Evolutionary conservation across 1,140 invertebrate genomes (phyloP).

Genomic region (Onthophagus taurus): DNA sequence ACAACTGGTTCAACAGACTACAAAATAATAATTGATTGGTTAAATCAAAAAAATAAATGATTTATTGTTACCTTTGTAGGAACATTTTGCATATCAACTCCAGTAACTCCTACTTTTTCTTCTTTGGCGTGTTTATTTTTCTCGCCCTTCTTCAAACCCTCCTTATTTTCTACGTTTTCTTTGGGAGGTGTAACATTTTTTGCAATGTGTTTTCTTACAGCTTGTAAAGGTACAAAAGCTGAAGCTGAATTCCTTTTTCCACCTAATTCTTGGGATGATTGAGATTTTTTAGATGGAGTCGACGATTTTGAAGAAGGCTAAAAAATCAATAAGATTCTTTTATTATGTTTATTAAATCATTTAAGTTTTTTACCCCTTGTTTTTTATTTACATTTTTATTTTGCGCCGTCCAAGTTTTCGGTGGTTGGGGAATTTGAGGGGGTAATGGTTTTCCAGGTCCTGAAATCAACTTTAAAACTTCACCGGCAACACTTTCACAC

Average conservation of each 20-base stretch:
- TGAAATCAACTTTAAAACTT: slow-evolving; percentile 2
- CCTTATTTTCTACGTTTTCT: too few relatives aligned
- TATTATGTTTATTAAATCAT: too few relatives aligned
- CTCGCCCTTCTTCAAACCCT: too few relatives aligned
- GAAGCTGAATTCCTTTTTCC: neutral
- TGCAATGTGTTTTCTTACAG: slow-evolving; percentile 2
- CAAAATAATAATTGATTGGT: too few relatives aligned
- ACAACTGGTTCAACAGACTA: too few relatives aligned
- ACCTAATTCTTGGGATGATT: neutral
- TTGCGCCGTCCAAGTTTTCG: neutral
- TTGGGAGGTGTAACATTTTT: too few relatives aligned
- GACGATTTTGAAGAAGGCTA: neutral
- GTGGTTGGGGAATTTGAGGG: neutral
- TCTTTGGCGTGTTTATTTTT: too few relatives aligned
- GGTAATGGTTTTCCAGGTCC: neutral
- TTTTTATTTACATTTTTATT: neutral
- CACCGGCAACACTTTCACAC: slow-evolving; percentile 7
- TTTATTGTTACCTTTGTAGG: too few relatives aligned
- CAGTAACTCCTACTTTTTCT: too few relatives aligned
- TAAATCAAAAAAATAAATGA: too few relatives aligned
- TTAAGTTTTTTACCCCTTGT: too few relatives aligned
- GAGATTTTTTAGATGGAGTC: neutral
- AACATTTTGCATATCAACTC: too few relatives aligned
- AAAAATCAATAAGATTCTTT: neutral
- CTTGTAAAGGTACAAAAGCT: slow-evolving; percentile 8